Conservation (phyloP, 2,113 vertebrate genomes). For the Trochalopteron elliotii region DNA sequence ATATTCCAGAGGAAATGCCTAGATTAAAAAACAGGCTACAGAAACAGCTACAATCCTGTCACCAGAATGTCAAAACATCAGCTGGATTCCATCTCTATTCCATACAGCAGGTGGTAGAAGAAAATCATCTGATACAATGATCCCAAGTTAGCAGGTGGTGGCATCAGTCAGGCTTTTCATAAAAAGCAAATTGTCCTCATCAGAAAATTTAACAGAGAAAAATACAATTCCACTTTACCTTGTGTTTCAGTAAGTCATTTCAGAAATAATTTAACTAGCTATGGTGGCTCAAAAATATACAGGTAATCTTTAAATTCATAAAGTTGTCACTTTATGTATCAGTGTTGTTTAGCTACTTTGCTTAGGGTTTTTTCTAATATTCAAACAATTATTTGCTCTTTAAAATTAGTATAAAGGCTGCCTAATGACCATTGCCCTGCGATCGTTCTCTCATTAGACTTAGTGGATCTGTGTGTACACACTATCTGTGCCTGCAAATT, state of each 20-base stretch:
- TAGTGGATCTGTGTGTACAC: not conserved
- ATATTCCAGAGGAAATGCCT: not conserved
- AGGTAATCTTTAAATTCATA: not conserved
- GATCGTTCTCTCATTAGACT: not conserved
- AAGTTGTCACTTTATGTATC: not conserved
- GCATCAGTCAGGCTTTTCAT: slow-evolving; percentile 25
- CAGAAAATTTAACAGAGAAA: not conserved
- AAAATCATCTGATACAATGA: slow-evolving; percentile 3
- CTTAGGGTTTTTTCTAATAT: not conserved
- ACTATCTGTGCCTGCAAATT: not conserved
- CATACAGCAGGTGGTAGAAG: slow-evolving; percentile 15
- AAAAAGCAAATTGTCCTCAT: not conserved
- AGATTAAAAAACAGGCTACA: not conserved
- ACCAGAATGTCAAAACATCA: not conserved
- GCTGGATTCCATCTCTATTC: not conserved
- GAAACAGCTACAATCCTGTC: not conserved
- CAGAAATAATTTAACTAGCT: not conserved
- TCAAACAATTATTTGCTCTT: not conserved
- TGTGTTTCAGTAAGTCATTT: not conserved
- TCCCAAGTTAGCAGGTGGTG: slow-evolving; percentile 16
- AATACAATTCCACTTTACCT: not conserved
- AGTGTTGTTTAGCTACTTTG: not conserved
- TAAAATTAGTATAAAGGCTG: not conserved
- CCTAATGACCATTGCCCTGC: not conserved
- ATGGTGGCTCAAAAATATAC: not conserved